These are phyloP conservation scores for Myxocyprinus asiaticus DNA, from an alignment of 2,113 vertebrate genomes.

Conservation along the genomic window DNA sequence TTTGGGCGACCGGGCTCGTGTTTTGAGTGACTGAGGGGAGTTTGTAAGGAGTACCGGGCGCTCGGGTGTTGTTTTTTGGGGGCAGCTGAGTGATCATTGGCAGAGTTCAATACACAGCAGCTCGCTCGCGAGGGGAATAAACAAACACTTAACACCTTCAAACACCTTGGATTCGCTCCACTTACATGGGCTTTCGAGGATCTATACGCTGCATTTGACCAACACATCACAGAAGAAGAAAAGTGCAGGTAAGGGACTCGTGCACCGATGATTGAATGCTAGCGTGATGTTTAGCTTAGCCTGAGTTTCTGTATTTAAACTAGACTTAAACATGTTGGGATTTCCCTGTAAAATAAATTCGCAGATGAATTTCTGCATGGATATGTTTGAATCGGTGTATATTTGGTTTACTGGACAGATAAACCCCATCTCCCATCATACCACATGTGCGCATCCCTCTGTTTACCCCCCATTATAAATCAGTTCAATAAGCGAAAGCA, in stretches of 20 bases:
- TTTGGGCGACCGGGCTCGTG: conserved; percentile 5
- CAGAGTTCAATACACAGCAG: conserved; percentile 75
- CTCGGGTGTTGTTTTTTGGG: conserved; percentile 52
- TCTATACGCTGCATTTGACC: conserved; percentile 9
- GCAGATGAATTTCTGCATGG: background rate
- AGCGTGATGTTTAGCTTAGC: conserved; percentile 40
- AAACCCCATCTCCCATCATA: background rate
- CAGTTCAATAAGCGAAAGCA: background rate
- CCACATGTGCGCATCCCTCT: background rate
- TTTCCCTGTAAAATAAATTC: background rate
- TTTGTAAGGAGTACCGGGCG: conserved; percentile 54
- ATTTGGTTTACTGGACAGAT: background rate
- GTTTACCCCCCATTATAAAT: background rate
- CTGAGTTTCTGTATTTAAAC: conserved; percentile 13
- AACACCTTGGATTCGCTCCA: background rate
- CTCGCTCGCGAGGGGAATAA: conserved; percentile 54
- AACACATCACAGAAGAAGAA: background rate
- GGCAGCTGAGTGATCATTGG: conserved; percentile 76
- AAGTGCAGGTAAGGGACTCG: conserved; percentile 55
- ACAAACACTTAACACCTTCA: background rate
- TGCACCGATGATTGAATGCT: conserved; percentile 33
- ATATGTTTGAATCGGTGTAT: background rate
- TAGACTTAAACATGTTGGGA: background rate
- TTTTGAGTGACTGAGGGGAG: conserved; percentile 45
- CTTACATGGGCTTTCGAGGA: conserved; percentile 27